Percentiles rank a stretch among this genome's conserved stretches.
Evolutionary conservation across 2,797 vertebrate species (phyloP).

Genomic region (Megalops cyprinoides): DNA sequence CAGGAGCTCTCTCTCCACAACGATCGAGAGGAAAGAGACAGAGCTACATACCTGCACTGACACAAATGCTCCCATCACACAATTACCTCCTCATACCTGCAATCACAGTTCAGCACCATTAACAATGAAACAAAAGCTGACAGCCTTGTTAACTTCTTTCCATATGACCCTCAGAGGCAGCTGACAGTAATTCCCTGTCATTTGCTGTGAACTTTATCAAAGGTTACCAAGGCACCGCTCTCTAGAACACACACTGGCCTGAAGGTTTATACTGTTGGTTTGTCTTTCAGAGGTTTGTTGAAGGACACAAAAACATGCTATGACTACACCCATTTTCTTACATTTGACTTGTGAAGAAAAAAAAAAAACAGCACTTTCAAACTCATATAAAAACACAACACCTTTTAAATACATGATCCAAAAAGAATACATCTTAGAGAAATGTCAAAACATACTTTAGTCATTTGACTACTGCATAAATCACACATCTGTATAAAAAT

Average conservation of each 20-base stretch:
- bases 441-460: too few species aligned
- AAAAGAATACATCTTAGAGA: too few species aligned
- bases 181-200: constrained; percentile 12
- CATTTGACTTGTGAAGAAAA: background rate
- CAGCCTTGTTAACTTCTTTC: background rate
- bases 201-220: constrained; percentile 14
- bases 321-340: background rate
- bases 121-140: constrained; percentile 24
- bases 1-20: background rate
- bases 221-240: constrained; percentile 18
- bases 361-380: background rate
- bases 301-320: background rate
- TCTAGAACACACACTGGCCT: background rate
- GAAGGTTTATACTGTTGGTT: background rate
- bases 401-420: too few species aligned
- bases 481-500: too few species aligned
- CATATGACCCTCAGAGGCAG: background rate
- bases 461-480: too few species aligned
- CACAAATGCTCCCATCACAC: background rate
- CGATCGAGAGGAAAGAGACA: background rate
- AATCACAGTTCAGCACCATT: constrained; percentile 18
- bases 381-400: too few species aligned
- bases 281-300: background rate
- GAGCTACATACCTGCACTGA: background rate
- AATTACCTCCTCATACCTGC: constrained; percentile 16